phyloP scores from a whole-genome alignment of 2,113 vertebrate genomes.

The Dromaius novaehollandiae region DNA sequence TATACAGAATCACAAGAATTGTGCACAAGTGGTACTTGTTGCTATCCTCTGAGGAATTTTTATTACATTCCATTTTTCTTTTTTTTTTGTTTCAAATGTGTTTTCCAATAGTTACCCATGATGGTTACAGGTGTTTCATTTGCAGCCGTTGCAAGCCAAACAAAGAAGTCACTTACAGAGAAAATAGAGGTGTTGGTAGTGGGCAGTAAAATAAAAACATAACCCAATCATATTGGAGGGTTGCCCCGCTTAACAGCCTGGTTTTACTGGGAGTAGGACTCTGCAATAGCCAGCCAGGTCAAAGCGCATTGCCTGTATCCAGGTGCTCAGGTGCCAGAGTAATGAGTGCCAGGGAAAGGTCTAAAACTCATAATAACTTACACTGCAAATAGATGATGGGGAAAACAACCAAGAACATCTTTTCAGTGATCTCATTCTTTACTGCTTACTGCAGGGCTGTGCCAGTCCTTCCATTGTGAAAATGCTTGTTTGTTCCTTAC shows the following conservation, averaged over 20 bases:
- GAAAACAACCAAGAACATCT: not conserved
- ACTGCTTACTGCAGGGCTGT: not conserved
- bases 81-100: not conserved
- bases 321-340: not conserved
- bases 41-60: not conserved
- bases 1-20: not conserved
- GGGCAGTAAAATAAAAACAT: not conserved
- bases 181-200: not conserved
- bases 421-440: not conserved
- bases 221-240: accelerated
- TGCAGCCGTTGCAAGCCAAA: not conserved
- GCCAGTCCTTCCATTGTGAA: too few species aligned
- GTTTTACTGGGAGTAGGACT: not conserved
- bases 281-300: not conserved
- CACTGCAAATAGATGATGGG: not conserved
- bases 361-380: not conserved
- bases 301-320: not conserved
- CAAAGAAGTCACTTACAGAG: not conserved
- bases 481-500: not conserved
- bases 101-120: not conserved
- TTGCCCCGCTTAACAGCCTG: not conserved
- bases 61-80: not conserved
- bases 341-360: not conserved
- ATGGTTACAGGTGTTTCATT: not conserved
- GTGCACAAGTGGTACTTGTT: not conserved